Conservation (phyloP, 2,113 vertebrate species). For the Columba janthina region DNA sequence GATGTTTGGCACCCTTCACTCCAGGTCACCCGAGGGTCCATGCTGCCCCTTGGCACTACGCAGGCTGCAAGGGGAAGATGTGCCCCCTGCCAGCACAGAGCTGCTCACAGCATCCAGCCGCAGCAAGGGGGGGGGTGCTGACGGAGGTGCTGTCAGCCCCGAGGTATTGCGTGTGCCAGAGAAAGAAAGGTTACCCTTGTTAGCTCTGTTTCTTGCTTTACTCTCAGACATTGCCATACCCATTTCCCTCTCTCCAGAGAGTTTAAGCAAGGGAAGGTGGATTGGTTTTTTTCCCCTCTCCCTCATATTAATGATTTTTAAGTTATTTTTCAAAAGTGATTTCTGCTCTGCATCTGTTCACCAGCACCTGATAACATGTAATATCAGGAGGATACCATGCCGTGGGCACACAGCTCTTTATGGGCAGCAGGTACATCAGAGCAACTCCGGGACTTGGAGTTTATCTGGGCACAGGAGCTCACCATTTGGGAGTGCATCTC, state of each 20-base stretch:
- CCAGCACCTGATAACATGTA: fast-evolving
- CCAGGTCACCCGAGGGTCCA: background rate
- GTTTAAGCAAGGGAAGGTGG: background rate
- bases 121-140: background rate
- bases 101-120: background rate
- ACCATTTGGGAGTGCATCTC: background rate
- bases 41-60: background rate
- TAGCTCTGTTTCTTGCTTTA: background rate
- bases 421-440: background rate
- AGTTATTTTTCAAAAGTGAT: background rate
- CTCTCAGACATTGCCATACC: background rate
- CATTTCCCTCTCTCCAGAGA: background rate
- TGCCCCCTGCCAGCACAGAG: background rate
- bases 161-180: fast-evolving
- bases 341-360: background rate
- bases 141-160: background rate
- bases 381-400: background rate
- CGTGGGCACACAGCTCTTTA: background rate
- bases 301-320: background rate
- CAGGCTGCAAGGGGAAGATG: background rate
- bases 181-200: background rate
- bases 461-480: background rate
- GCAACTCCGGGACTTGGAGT: background rate
- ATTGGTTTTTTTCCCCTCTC: background rate
- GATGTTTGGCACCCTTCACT: background rate